Conservation (phyloP, 2,888 invertebrate species). For the Cryptus armator region DNA sequence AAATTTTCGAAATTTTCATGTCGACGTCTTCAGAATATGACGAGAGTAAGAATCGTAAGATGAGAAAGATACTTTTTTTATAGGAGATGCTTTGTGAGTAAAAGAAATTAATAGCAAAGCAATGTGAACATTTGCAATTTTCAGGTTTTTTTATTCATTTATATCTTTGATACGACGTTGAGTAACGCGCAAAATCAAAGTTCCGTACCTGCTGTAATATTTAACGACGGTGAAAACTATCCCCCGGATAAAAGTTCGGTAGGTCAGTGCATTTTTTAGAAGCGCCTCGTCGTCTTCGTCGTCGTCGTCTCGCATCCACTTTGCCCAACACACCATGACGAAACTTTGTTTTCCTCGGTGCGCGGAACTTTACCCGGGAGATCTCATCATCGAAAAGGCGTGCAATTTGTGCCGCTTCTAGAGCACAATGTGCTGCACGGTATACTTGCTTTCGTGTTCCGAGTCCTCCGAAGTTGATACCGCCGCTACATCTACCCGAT, state of each 20-base stretch:
- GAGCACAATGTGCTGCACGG: background rate
- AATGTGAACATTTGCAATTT: background rate
- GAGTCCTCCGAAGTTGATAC: background rate
- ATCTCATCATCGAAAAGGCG: constrained; percentile 49
- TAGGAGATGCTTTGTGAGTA: too few relatives aligned
- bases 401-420: constrained; percentile 39
- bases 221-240: constrained; percentile 42
- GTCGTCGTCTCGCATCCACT: constrained; percentile 24
- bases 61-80: too few relatives aligned
- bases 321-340: constrained; percentile 10
- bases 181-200: constrained; percentile 59
- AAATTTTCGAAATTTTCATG: background rate
- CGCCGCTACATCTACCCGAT: background rate
- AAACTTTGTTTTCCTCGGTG: constrained; percentile 59
- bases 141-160: background rate
- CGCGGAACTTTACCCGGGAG: constrained; percentile 41
- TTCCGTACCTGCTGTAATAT: constrained; percentile 55
- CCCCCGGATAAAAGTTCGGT: constrained; percentile 51
- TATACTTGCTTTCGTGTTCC: constrained; percentile 11
- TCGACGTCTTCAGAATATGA: background rate
- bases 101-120: too few relatives aligned
- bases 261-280: constrained; percentile 64
- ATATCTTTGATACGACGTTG: constrained; percentile 18
- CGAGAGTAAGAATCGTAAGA: fast-evolving
- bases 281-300: constrained; percentile 20